A percentile compares a stretch with the other conserved stretches of the same genome.
These are phyloP conservation scores for Drosophila albomicans DNA, from an alignment of 1,140 invertebrate genomes.

Conservation along the genomic window DNA sequence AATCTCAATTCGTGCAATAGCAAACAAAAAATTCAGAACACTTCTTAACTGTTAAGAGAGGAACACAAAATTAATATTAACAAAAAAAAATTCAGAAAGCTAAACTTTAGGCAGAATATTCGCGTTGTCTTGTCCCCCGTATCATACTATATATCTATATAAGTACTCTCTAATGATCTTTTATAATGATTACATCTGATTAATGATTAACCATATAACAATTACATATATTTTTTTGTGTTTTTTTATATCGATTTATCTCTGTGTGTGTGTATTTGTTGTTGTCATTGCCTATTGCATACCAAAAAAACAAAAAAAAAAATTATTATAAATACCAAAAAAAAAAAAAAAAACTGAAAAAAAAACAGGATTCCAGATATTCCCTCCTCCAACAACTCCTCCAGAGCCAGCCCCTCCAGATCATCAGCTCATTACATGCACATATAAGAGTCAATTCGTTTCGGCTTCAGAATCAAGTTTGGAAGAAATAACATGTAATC, in stretches of 20 bases:
- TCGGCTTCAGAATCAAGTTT: slow-evolving; percentile 88
- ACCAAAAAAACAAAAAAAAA: slow-evolving; percentile 58
- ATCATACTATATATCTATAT: slow-evolving; percentile 9
- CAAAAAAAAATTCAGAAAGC: no score
- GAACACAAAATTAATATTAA: no score
- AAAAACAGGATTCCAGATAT: slow-evolving; percentile 91
- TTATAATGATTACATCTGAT: slow-evolving; percentile 67
- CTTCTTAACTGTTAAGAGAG: no score
- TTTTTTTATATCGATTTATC: slow-evolving; percentile 76
- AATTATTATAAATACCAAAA: slow-evolving; percentile 19
- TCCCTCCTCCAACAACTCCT: slow-evolving; percentile 92
- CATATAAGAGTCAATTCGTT: slow-evolving; percentile 85
- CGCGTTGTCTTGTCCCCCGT: neutral
- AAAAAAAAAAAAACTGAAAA: slow-evolving; percentile 46
- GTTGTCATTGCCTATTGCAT: slow-evolving; percentile 80
- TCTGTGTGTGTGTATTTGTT: slow-evolving; percentile 82
- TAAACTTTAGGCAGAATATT: slow-evolving; percentile 9
- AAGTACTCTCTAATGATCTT: slow-evolving; percentile 33
- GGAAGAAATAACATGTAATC: slow-evolving; percentile 88
- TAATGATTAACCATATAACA: slow-evolving; percentile 77
- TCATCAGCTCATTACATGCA: slow-evolving; percentile 87
- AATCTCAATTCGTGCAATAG: no score
- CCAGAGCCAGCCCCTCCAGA: slow-evolving; percentile 93
- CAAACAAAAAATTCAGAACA: no score
- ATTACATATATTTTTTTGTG: slow-evolving; percentile 64